These are phyloP conservation scores for Turnix velox DNA, from an alignment of 2,113 vertebrate genomes.

Conservation along the genomic window DNA sequence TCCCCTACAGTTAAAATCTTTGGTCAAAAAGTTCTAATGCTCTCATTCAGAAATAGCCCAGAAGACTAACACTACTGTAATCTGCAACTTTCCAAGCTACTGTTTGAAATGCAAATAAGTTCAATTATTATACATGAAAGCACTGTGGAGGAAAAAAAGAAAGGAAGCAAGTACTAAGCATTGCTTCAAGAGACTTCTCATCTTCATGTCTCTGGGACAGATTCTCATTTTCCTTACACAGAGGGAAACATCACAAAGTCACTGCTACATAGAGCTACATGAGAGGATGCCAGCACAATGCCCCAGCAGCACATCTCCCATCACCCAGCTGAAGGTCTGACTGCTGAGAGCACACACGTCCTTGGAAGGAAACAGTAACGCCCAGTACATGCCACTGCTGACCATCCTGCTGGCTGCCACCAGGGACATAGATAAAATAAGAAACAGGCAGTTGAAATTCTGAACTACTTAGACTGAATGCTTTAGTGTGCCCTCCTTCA, in stretches of 20 bases:
- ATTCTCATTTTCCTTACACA: neutral
- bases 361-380: neutral
- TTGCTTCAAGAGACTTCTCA: neutral
- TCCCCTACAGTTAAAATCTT: neutral
- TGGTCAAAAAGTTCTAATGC: neutral
- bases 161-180: neutral
- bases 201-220: neutral
- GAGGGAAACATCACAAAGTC: neutral
- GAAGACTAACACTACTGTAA: neutral
- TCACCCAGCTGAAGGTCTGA: neutral
- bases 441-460: neutral
- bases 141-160: neutral
- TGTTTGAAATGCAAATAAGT: neutral
- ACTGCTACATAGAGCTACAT: rapidly evolving
- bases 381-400: neutral
- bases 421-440: neutral
- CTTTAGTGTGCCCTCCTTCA: neutral
- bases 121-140: neutral
- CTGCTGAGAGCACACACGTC: neutral
- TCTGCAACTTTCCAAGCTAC: neutral
- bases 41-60: neutral
- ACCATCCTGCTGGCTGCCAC: neutral
- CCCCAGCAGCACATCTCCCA: neutral
- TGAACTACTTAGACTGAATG: neutral
- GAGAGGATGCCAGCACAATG: neutral